Conservation (phyloP, 1,140 invertebrate genomes). For the Zophobas morio region DNA sequence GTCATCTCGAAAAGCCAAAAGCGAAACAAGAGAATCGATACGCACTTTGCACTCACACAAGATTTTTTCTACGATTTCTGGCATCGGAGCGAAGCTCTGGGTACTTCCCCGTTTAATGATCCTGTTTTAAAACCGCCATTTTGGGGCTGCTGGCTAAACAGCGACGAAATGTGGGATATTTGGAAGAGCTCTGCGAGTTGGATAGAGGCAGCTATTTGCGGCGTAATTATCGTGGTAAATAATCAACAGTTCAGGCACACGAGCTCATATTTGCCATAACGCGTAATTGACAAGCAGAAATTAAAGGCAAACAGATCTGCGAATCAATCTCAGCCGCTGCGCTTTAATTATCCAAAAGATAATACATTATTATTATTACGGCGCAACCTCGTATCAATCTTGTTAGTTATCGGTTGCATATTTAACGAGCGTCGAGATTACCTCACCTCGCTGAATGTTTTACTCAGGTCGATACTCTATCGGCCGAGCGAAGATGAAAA, state of each 20-base stretch:
- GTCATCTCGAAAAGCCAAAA: too few species aligned
- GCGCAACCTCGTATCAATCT: not conserved
- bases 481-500: not conserved
- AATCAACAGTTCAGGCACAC: constrained; percentile 20
- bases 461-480: not conserved
- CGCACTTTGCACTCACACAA: too few species aligned
- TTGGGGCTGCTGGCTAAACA: not conserved
- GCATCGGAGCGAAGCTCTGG: too few species aligned
- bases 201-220: constrained; percentile 1
- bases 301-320: constrained; percentile 30
- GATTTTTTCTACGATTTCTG: too few species aligned
- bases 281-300: constrained; percentile 26
- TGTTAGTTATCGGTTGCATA: not conserved
- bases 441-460: not conserved
- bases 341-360: constrained; percentile 17
- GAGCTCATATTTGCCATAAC: constrained; percentile 17
- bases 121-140: not conserved
- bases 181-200: too few species aligned
- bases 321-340: constrained; percentile 1
- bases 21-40: too few species aligned
- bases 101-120: too few species aligned
- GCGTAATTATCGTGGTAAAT: constrained; percentile 30
- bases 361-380: not conserved
- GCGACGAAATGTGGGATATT: not conserved
- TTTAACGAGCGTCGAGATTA: not conserved